Percentiles rank a stretch among this genome's conserved stretches.
These are phyloP conservation scores for Percina caprodes DNA, from an alignment of 2,113 vertebrate species.

Conservation along the genomic window DNA sequence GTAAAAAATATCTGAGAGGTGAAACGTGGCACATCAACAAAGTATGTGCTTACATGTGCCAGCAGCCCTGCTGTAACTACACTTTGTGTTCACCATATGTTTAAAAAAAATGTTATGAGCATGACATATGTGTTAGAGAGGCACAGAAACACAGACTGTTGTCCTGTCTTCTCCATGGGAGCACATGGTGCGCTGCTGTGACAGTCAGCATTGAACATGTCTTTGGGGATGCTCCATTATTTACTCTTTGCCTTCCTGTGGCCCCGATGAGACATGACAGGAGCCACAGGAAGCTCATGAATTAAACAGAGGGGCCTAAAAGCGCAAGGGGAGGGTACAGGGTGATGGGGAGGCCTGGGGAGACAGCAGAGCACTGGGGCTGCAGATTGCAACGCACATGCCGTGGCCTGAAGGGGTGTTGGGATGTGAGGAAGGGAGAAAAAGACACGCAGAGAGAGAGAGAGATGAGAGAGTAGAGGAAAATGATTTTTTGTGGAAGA, in stretches of 20 bases:
- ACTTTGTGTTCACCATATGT: constrained; percentile 36
- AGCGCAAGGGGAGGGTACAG: constrained; percentile 70
- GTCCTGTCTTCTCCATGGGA: constrained; percentile 41
- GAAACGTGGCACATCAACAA: constrained; percentile 10
- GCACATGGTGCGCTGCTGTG: constrained; percentile 58
- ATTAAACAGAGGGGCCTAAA: constrained; percentile 84
- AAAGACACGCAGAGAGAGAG: constrained; percentile 32
- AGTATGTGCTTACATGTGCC: neutral
- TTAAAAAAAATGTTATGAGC: constrained; percentile 48
- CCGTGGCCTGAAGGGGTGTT: constrained; percentile 52
- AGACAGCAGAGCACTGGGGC: constrained; percentile 57
- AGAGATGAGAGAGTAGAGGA: constrained; percentile 26
- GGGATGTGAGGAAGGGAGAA: constrained; percentile 46
- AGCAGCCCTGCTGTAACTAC: neutral
- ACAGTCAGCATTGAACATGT: constrained; percentile 68
- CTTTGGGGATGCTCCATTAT: constrained; percentile 84
- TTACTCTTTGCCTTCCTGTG: constrained; percentile 81
- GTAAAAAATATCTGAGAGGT: neutral
- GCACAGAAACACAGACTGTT: constrained; percentile 38
- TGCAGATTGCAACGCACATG: constrained; percentile 74
- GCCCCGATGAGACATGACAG: constrained; percentile 85
- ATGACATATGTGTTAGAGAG: constrained; percentile 55
- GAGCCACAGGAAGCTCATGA: constrained; percentile 84
- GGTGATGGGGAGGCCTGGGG: constrained; percentile 64
- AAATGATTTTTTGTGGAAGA: neutral